These are phyloP conservation scores for Solenopsis fugax DNA, from an alignment of 1,140 invertebrate species.

Conservation along the genomic window DNA sequence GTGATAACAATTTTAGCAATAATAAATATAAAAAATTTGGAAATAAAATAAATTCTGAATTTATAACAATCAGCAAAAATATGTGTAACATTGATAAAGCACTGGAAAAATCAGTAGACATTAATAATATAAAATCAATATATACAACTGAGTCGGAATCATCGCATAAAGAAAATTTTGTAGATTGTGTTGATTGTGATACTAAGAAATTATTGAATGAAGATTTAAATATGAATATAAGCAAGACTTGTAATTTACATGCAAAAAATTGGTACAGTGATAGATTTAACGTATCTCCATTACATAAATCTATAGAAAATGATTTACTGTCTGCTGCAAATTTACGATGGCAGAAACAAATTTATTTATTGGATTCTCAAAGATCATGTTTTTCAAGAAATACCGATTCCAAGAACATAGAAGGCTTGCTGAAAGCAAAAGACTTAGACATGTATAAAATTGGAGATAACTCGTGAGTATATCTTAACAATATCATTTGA, in stretches of 20 bases:
- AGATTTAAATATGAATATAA: conserved; percentile 38
- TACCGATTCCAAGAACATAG: background rate
- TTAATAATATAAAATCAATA: conserved; percentile 12
- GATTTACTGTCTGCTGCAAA: background rate
- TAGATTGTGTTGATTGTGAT: conserved; percentile 18
- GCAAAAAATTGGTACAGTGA: conserved; percentile 26
- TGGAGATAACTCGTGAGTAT: conserved; percentile 21
- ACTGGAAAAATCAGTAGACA: background rate
- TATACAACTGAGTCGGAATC: background rate
- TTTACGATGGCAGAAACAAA: background rate
- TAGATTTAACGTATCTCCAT: background rate
- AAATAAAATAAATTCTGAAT: background rate
- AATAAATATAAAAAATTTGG: background rate
- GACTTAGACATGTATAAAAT: background rate
- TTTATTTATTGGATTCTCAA: background rate
- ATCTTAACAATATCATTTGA: background rate
- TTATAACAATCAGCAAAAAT: conserved; percentile 20
- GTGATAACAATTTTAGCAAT: background rate
- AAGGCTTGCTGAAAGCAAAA: background rate
- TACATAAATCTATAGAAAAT: background rate
- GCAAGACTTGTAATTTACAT: conserved; percentile 44
- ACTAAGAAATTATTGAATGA: conserved; percentile 30
- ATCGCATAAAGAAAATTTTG: background rate
- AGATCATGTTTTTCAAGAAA: background rate
- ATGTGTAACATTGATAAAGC: background rate